phyloP scores from a whole-genome alignment of 2,888 invertebrate genomes.

The Halictus quadricinctus region DNA sequence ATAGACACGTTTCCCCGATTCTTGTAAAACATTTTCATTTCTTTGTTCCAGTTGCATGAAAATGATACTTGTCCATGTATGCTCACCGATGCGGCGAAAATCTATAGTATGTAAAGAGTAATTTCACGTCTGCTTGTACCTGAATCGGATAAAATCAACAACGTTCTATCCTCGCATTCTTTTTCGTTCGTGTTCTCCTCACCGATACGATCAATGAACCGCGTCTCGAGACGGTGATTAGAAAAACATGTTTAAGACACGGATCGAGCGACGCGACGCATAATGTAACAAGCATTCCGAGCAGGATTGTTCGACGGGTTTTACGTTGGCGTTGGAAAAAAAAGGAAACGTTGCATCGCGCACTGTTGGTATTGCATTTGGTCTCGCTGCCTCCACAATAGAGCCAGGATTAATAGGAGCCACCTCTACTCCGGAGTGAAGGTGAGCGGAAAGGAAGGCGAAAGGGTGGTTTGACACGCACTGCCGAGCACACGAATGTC shows the following conservation, averaged over 20 bases:
- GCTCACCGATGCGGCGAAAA: neutral
- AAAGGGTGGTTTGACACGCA: slow-evolving; percentile 69
- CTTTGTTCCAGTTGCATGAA: neutral
- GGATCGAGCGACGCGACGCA: neutral
- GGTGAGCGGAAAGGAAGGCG: slow-evolving; percentile 66
- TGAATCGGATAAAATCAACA: neutral
- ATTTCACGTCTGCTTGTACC: neutral
- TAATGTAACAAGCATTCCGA: neutral
- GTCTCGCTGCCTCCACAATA: slow-evolving; percentile 40
- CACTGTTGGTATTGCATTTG: slow-evolving; percentile 26
- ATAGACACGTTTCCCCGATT: slow-evolving; percentile 2
- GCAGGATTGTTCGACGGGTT: neutral
- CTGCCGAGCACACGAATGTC: slow-evolving; percentile 52
- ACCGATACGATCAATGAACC: neutral
- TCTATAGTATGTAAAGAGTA: neutral
- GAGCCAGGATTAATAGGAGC: slow-evolving; percentile 46
- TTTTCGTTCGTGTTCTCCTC: neutral
- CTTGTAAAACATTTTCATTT: slow-evolving; percentile 6
- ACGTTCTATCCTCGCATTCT: neutral
- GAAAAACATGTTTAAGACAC: neutral
- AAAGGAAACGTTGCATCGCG: slow-evolving; percentile 24
- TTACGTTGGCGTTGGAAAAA: neutral
- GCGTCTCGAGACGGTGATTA: neutral
- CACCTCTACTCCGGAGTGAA: slow-evolving; percentile 50
- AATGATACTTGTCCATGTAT: neutral